These are phyloP conservation scores for Conus betulinus DNA, from an alignment of 1,140 invertebrate genomes.

Conservation along the genomic window DNA sequence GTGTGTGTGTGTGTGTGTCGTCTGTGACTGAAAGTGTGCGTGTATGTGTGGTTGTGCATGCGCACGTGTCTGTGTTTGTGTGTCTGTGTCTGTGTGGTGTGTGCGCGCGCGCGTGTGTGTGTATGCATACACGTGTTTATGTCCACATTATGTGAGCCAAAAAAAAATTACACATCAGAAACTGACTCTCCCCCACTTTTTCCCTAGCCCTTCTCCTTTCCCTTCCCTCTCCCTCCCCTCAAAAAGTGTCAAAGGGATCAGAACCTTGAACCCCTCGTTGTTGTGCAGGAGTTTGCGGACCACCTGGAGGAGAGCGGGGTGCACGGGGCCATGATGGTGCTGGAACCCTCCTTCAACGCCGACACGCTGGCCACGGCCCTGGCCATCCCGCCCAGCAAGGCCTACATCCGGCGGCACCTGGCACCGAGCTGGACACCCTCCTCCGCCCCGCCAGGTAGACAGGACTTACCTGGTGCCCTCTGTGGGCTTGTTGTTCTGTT, in stretches of 20 bases:
- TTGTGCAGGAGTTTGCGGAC: constrained; percentile 87
- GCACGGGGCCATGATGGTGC: constrained; percentile 92
- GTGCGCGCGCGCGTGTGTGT: no score
- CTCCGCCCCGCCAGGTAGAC: constrained; percentile 91
- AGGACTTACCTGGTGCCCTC: no score
- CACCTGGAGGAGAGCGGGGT: constrained; percentile 97
- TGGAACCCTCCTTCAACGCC: constrained; percentile 93
- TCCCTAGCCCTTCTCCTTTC: no score
- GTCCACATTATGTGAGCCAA: not conserved
- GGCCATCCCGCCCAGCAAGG: constrained; percentile 93
- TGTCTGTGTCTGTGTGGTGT: no score
- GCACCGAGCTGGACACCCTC: constrained; percentile 92
- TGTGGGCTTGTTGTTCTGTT: no score
- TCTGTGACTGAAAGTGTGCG: no score
- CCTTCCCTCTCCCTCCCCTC: no score
- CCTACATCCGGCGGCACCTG: constrained; percentile 93
- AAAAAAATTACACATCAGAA: not conserved
- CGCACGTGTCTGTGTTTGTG: no score
- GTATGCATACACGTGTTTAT: not conserved
- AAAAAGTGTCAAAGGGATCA: not conserved
- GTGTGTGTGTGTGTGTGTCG: no score
- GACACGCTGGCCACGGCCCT: constrained; percentile 95
- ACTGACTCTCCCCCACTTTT: not conserved
- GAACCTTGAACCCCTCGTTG: not conserved
- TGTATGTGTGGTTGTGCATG: no score